A percentile compares a stretch with the other conserved stretches of the same genome.
Conservation (phyloP, 2,797 vertebrate species). For the Mormyrops attenuatus region DNA sequence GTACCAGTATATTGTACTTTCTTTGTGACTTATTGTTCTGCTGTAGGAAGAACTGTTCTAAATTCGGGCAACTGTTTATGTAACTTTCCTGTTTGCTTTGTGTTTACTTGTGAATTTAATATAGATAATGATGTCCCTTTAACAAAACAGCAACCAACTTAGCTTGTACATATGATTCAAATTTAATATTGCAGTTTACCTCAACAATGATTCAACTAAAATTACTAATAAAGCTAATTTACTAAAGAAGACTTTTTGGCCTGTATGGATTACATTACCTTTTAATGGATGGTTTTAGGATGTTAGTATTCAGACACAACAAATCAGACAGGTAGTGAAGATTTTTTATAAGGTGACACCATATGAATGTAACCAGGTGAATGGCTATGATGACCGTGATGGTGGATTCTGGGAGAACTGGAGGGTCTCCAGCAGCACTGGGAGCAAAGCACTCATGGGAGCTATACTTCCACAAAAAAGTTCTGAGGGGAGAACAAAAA, state of each 20-base stretch:
- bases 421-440: background rate
- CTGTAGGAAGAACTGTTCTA: background rate
- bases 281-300: background rate
- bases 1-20: background rate
- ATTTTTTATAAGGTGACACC: background rate
- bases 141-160: background rate
- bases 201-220: background rate
- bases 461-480: background rate
- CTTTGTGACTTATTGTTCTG: background rate
- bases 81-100: background rate
- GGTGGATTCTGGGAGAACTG: background rate
- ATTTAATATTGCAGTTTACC: background rate
- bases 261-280: background rate
- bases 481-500: background rate
- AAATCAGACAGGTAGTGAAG: background rate
- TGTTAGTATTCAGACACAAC: background rate
- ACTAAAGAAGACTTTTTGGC: background rate
- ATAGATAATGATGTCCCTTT: background rate
- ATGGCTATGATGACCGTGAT: background rate
- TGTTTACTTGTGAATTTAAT: background rate
- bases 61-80: background rate
- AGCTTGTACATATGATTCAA: background rate
- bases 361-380: background rate
- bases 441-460: background rate
- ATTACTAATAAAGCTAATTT: background rate